These are phyloP conservation scores for Petaurus breviceps DNA, from an alignment of 2,113 vertebrate species.

Conservation along the genomic window DNA sequence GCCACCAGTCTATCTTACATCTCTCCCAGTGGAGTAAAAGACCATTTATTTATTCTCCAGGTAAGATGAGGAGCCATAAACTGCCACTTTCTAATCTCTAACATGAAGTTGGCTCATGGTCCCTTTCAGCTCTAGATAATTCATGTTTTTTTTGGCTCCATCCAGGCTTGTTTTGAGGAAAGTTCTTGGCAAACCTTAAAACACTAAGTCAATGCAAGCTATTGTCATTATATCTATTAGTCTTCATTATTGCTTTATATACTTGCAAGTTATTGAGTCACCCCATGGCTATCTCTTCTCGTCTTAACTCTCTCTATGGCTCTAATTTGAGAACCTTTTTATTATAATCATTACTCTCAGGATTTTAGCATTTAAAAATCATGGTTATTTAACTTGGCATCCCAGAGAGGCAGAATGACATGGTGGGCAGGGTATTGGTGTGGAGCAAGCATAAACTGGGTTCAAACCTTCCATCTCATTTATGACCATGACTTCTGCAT, in stretches of 20 bases:
- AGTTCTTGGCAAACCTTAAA: not conserved
- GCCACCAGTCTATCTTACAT: not conserved
- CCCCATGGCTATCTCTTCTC: not conserved
- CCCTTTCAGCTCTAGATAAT: not conserved
- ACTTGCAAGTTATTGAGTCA: not conserved
- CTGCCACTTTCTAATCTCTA: not conserved
- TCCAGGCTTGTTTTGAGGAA: not conserved
- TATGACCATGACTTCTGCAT: not conserved
- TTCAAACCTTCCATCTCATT: not conserved
- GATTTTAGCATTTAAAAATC: not conserved
- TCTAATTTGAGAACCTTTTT: slow-evolving; percentile 22
- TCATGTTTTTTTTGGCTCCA: not conserved
- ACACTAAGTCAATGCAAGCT: not conserved
- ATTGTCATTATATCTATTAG: not conserved
- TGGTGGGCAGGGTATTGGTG: not conserved
- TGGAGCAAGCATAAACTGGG: not conserved
- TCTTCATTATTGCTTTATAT: not conserved
- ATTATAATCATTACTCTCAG: slow-evolving; percentile 8
- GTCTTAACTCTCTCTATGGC: not conserved
- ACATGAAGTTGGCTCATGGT: not conserved
- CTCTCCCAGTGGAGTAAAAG: not conserved
- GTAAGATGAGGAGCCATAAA: not conserved
- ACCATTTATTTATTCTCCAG: not conserved
- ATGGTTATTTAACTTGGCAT: not conserved
- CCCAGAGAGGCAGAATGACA: not conserved